Evolutionary conservation across 1,140 invertebrate species (phyloP), one percentile per base, ranked within the genome.

Genomic region (Apis dorsata): DNA sequence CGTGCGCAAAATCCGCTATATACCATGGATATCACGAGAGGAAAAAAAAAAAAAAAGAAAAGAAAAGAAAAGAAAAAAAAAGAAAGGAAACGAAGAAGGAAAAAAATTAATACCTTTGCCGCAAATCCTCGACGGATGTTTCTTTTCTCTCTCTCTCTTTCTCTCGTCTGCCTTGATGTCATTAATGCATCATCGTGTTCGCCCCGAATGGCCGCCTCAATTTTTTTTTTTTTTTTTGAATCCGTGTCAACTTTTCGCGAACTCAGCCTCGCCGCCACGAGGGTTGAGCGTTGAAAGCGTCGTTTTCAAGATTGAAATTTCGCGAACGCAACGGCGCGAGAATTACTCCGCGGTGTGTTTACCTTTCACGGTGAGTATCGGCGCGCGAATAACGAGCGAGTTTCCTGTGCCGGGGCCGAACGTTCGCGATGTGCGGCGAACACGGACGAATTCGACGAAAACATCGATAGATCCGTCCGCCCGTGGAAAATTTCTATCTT

Each of bases 331-430:
- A 15, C 59, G 8, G 68, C 51, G 74, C 79, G 84, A 55, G 53
- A 51, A 85, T 86, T 70, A 66, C 57, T 51, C n/a, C 49, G 62
- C 15, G 60, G 57, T 69, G 51, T 80, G 74, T 75, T 78, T 74
- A 63, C 74, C 49, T 81, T 81, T 80, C 79, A 79, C 24, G 9
- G 51, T 24, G 74, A 79, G 84, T 86, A 86, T 83, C 84, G 79
- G 79, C 62, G 79, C 85, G 69, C 79, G 70, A 85, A 86, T 82
- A 86, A 81, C 68, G 68, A 81, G 69, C 63, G 74, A 82, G 63
- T 78, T 72, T 72, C 73, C 44, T 21, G 51, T 13, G n/a, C 24
- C 63, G n/a, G 9, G 34, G 17, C 21, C 49, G 51, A 72, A 72
- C 70, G 51, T 60, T 62, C 72, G 34, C 34, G 59, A 28, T 53